Percentiles rank a stretch among this genome's conserved stretches.
phyloP scores from a whole-genome alignment of 2,888 invertebrate genomes.

The Carabus problematicus region DNA sequence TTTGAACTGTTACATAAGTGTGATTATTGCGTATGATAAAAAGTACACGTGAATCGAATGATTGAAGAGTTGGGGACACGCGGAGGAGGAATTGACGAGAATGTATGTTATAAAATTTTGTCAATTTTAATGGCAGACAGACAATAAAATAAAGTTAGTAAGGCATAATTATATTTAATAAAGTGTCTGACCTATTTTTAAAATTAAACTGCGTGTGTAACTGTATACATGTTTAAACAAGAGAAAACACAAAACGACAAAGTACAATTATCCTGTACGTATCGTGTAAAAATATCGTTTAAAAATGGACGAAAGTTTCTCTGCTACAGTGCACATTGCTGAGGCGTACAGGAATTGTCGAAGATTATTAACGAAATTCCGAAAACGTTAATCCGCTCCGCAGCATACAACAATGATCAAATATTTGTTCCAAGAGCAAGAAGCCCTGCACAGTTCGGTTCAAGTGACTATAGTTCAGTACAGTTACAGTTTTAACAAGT shows the following conservation, averaged over 20 bases:
- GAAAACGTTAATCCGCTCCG: constrained; percentile 4
- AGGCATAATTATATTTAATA: constrained; percentile 4
- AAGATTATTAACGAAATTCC: constrained; percentile 14
- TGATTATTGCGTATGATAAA: no score
- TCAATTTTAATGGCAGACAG: no score
- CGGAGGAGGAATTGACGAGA: no score
- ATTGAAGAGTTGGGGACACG: no score
- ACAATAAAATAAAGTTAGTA: neutral
- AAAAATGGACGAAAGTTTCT: constrained; percentile 10
- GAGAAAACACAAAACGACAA: neutral
- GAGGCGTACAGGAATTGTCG: neutral
- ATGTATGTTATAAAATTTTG: no score
- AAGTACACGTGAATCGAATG: no score
- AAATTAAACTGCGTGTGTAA: constrained; percentile 10
- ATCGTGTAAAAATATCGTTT: no score
- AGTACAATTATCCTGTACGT: neutral
- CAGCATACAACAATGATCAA: constrained; percentile 9
- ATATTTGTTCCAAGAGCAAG: neutral
- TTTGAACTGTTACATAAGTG: no score
- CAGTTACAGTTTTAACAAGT: constrained; percentile 12
- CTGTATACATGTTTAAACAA: neutral
- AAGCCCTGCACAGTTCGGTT: neutral
- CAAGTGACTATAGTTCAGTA: neutral
- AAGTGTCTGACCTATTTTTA: constrained; percentile 26
- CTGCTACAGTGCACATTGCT: neutral